Evolutionary conservation across 2,888 invertebrate genomes (phyloP).

Genomic region (Adineta ricciae): DNA sequence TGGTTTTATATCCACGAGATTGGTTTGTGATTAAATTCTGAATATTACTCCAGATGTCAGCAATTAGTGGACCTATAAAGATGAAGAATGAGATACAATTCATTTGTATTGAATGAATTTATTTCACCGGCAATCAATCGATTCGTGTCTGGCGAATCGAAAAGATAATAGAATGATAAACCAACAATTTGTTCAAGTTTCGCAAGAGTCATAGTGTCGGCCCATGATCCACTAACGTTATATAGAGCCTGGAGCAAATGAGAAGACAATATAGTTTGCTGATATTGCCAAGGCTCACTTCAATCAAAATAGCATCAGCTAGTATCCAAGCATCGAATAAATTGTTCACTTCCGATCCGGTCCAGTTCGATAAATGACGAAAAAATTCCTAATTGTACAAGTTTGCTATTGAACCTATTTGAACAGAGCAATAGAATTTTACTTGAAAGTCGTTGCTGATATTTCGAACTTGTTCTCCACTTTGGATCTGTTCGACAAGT

Average conservation of each 20-base stretch:
- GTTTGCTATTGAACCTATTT: not conserved
- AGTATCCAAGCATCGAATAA: constrained; percentile 27
- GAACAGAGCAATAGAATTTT: not conserved
- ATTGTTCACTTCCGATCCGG: constrained; percentile 14
- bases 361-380: constrained; percentile 3
- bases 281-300: not conserved
- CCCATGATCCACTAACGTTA: not conserved
- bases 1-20: not conserved
- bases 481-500: not conserved
- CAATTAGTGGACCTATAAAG: not conserved
- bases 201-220: not conserved
- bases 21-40: not conserved
- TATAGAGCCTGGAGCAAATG: not conserved
- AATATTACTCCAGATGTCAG: not conserved
- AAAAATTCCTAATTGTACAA: not conserved
- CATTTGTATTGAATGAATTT: too few species aligned
- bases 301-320: constrained; percentile 30
- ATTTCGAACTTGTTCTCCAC: not conserved
- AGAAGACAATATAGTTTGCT: too few species aligned
- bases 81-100: too few species aligned
- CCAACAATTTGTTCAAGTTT: not conserved
- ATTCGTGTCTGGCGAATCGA: not conserved
- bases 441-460: not conserved
- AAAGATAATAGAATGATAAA: not conserved
- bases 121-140: not conserved